phyloP scores from a whole-genome alignment of 2,888 invertebrate species.

The Aleiodes testaceus region DNA sequence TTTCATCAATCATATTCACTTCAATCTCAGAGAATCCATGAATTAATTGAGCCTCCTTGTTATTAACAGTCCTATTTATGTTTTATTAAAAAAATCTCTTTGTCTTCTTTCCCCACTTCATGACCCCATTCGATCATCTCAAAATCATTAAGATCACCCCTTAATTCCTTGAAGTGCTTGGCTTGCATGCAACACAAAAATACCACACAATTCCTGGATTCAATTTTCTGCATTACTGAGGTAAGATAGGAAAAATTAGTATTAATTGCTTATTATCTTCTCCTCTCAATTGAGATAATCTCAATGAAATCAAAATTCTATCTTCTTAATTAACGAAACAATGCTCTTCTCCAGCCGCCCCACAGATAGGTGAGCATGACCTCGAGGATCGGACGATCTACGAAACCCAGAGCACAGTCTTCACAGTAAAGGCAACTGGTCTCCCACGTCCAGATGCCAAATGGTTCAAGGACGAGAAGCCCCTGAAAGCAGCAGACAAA shows the following conservation, averaged over 20 bases:
- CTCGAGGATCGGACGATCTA: constrained; percentile 84
- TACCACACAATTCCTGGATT: not conserved
- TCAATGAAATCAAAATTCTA: not conserved
- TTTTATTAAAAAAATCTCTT: too few species aligned
- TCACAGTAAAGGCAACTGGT: constrained; percentile 85
- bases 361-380: constrained; percentile 82
- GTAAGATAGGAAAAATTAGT: constrained; percentile 21
- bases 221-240: not conserved
- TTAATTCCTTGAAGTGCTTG: constrained; percentile 35
- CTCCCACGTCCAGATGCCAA: constrained; percentile 84
- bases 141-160: not conserved
- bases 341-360: constrained; percentile 75
- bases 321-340: not conserved
- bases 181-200: constrained; percentile 38
- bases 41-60: not conserved
- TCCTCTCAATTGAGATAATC: not conserved
- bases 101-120: too few species aligned
- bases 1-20: not conserved
- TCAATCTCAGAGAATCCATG: not conserved
- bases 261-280: not conserved
- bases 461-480: constrained; percentile 86
- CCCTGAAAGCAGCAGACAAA: constrained; percentile 78
- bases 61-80: not conserved
- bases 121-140: not conserved
- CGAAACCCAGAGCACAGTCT: constrained; percentile 87